Evolutionary conservation across 1,140 invertebrate species (phyloP).

Genomic region (Drosophila erecta): DNA sequence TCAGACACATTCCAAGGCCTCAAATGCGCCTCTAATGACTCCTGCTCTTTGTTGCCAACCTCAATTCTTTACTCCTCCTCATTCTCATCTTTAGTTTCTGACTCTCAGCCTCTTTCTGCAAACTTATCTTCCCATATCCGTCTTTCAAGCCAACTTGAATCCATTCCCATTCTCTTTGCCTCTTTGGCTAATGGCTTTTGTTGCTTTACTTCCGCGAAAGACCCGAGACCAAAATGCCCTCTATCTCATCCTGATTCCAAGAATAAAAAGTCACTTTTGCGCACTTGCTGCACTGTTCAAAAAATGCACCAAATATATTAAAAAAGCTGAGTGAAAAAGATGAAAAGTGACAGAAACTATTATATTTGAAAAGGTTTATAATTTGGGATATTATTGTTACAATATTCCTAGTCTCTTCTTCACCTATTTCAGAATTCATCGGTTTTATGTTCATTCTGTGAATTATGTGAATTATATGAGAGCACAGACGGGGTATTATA

Average conservation of each 20-base stretch:
- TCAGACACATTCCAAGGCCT: slow-evolving; percentile 68
- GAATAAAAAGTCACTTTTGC: slow-evolving; percentile 16
- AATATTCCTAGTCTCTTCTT: too few species aligned
- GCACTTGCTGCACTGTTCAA: slow-evolving; percentile 4
- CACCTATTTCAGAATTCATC: too few species aligned
- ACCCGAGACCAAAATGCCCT: slow-evolving; percentile 9
- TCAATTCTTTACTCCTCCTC: slow-evolving; percentile 40
- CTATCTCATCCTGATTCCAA: slow-evolving; percentile 29
- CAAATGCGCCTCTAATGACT: slow-evolving; percentile 80
- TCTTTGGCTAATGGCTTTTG: slow-evolving; percentile 72
- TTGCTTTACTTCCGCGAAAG: slow-evolving; percentile 73
- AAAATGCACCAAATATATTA: background rate
- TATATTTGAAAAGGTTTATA: too few species aligned
- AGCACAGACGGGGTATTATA: background rate
- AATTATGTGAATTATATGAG: too few species aligned
- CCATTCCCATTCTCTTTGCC: slow-evolving; percentile 28
- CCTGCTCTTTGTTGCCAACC: slow-evolving; percentile 73
- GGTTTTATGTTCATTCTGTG: background rate
- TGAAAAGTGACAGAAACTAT: too few species aligned
- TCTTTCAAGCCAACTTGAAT: slow-evolving; percentile 14
- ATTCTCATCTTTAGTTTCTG: background rate
- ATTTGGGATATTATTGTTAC: too few species aligned
- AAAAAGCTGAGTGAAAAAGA: background rate
- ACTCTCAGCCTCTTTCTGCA: slow-evolving; percentile 7
- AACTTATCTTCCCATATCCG: slow-evolving; percentile 11